Conservation (phyloP, 1,140 invertebrate species). For the Teleogryllus occipitalis region DNA sequence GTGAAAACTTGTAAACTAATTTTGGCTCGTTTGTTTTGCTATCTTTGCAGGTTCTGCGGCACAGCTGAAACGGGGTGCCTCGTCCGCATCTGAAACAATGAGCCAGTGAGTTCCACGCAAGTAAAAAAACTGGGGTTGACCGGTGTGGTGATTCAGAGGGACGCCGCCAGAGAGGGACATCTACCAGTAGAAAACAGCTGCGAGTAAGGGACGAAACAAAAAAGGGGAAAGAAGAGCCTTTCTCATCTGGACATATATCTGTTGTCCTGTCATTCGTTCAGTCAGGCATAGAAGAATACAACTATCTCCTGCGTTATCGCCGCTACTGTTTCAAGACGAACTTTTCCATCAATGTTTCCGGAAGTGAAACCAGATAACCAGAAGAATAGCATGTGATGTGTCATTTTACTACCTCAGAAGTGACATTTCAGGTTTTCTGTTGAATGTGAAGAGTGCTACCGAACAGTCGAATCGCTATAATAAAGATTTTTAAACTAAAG, state of each 20-base stretch:
- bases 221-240: not conserved
- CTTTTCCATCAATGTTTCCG: not conserved
- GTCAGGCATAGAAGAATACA: not conserved
- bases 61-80: not conserved
- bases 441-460: not conserved
- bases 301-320: not conserved
- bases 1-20: not conserved
- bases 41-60: conserved; percentile 11
- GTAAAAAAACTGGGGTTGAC: not conserved
- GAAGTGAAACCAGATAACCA: not conserved
- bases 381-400: not conserved
- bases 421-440: not conserved
- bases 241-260: not conserved
- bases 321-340: not conserved
- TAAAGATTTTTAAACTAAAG: not conserved
- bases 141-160: conserved; percentile 10
- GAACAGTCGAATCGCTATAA: not conserved
- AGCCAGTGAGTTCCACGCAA: not conserved
- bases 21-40: not conserved
- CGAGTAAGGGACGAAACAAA: not conserved
- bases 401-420: conserved; percentile 4
- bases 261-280: not conserved
- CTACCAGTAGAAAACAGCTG: conserved; percentile 19
- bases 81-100: conserved; percentile 1
- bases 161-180: conserved; percentile 16